Evolutionary conservation across 2,797 vertebrate genomes (phyloP).

Genomic region (Taenioides sp.): DNA sequence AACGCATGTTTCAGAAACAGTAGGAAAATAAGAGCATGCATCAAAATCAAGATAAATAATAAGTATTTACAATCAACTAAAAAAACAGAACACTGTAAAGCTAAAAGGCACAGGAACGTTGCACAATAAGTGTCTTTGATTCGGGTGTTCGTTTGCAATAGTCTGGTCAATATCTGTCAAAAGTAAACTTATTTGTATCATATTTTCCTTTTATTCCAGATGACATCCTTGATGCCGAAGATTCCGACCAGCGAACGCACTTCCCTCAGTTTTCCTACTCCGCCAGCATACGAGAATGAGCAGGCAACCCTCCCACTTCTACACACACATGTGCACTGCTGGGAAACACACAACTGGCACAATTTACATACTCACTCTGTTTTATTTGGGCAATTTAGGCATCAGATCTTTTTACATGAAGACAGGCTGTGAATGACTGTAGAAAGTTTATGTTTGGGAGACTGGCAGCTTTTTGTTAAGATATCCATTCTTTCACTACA

Average conservation of each 20-base stretch:
- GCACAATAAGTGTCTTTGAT: no score
- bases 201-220: constrained; percentile 66
- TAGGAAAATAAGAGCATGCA: no score
- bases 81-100: no score
- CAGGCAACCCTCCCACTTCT: constrained; percentile 69
- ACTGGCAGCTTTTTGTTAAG: constrained; percentile 68
- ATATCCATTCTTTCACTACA: constrained; percentile 64
- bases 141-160: neutral
- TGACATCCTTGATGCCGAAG: constrained; percentile 86
- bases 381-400: constrained; percentile 53
- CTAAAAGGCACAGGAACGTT: no score
- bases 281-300: constrained; percentile 90
- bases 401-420: constrained; percentile 51
- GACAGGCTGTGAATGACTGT: constrained; percentile 53
- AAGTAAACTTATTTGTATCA: neutral
- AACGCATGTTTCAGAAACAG: no score
- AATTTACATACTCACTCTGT: constrained; percentile 68
- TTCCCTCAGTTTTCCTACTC: constrained; percentile 96
- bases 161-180: neutral
- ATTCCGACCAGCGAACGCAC: constrained; percentile 87
- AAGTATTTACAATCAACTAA: no score
- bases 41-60: no score
- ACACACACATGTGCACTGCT: constrained; percentile 66
- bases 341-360: constrained; percentile 69
- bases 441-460: constrained; percentile 60